A percentile compares a stretch with the other conserved stretches of the same genome.
Evolutionary conservation across 2,113 vertebrate genomes (phyloP).

Genomic region (Lathamus discolor): DNA sequence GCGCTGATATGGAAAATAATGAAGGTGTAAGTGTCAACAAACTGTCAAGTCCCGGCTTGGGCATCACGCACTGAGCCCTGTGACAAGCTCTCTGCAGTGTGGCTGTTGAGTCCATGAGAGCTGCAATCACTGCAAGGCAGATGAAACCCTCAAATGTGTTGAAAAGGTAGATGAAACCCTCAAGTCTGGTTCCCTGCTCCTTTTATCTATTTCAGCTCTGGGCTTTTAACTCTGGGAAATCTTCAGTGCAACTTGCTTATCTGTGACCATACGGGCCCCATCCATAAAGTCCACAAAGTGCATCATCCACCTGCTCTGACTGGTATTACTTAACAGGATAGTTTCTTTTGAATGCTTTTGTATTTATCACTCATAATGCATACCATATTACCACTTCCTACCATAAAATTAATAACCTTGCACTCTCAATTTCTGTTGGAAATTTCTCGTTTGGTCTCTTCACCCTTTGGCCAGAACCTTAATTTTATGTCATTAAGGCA

Average conservation of each 20-base stretch:
- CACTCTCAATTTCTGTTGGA: slow-evolving; percentile 37
- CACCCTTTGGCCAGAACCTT: slow-evolving; percentile 59
- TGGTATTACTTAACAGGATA: neutral
- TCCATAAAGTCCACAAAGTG: neutral
- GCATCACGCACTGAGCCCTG: neutral
- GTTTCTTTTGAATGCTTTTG: neutral
- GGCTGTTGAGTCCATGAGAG: neutral
- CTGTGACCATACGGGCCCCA: neutral
- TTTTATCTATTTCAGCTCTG: neutral
- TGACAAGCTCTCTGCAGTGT: accelerated
- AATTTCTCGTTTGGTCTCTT: slow-evolving; percentile 51
- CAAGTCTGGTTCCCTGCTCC: neutral
- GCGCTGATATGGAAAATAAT: neutral
- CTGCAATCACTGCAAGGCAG: neutral
- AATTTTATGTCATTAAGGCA: slow-evolving; percentile 67
- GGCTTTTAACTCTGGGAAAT: neutral
- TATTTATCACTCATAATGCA: neutral
- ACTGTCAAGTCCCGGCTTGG: neutral
- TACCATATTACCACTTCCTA: neutral
- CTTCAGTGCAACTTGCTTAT: neutral
- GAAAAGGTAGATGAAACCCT: neutral
- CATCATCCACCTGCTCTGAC: neutral
- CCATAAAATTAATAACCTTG: slow-evolving; percentile 29
- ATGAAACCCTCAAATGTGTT: neutral
- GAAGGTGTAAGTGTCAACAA: neutral